These are phyloP conservation scores for Luidia sarsii DNA, from an alignment of 53 echinoderm and acorn worm genomes.

Conservation along the genomic window DNA sequence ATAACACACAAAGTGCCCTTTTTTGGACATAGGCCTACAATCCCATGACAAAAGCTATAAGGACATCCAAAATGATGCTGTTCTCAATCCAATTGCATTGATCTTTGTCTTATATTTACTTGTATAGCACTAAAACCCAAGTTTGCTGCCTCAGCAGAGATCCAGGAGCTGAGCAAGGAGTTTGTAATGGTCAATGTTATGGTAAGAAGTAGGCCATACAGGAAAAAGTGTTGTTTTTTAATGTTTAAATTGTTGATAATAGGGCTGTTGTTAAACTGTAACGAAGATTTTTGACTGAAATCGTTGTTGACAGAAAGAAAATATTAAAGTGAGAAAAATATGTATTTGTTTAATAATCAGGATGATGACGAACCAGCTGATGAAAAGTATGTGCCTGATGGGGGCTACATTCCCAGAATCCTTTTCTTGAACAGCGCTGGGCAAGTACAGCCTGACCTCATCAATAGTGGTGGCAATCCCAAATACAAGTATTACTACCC, in stretches of 20 bases:
- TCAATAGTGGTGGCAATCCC: constrained; percentile 79
- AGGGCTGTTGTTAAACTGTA: too few species aligned
- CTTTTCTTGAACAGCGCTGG: constrained; percentile 81
- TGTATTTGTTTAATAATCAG: constrained; percentile 37
- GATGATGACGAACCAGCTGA: constrained; percentile 94
- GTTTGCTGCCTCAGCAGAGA: constrained; percentile 80
- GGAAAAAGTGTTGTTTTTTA: too few species aligned
- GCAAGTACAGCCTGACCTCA: constrained; percentile 65
- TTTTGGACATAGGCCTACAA: too few species aligned
- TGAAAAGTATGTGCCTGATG: constrained; percentile 83
- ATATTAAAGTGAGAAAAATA: too few species aligned
- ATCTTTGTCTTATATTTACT: background rate
- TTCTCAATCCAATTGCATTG: too few species aligned
- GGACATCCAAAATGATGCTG: too few species aligned
- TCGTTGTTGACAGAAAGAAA: too few species aligned
- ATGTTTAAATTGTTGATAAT: too few species aligned
- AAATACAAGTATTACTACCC: constrained; percentile 94
- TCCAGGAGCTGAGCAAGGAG: constrained; percentile 64
- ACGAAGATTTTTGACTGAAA: too few species aligned
- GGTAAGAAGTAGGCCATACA: too few species aligned
- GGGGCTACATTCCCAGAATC: constrained; percentile 96
- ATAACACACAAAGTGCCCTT: too few species aligned
- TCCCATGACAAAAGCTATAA: too few species aligned
- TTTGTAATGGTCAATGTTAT: constrained; percentile 95
- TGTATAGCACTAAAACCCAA: constrained; percentile 85